Percentiles rank a stretch among this genome's conserved stretches.
These are phyloP conservation scores for Melanostoma mellinum DNA, from an alignment of 2,888 invertebrate species.

Conservation along the genomic window DNA sequence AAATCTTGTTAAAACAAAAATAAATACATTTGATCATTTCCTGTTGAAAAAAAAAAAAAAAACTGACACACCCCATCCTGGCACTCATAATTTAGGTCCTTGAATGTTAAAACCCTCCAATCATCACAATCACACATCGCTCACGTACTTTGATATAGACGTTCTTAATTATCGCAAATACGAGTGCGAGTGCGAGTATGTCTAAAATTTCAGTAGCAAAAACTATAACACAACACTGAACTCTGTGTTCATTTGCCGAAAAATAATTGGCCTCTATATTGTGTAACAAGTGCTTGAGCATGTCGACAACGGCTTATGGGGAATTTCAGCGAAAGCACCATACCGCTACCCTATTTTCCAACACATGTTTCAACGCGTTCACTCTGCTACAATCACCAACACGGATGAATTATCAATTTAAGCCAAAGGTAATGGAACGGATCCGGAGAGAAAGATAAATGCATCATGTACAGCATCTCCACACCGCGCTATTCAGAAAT, in stretches of 20 bases:
- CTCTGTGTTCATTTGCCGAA: not conserved
- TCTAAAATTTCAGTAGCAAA: not conserved
- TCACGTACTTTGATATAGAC: too few species aligned
- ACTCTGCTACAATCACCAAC: slow-evolving; percentile 25
- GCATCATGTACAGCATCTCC: slow-evolving; percentile 42
- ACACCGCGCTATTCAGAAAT: slow-evolving; percentile 14
- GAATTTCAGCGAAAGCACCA: slow-evolving; percentile 43
- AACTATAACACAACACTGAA: not conserved
- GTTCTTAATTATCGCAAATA: too few species aligned
- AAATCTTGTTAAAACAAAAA: too few species aligned
- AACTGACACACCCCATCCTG: too few species aligned
- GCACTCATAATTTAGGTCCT: too few species aligned
- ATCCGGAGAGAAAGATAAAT: slow-evolving; percentile 52
- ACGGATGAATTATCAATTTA: slow-evolving; percentile 62
- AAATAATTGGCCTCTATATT: slow-evolving; percentile 46
- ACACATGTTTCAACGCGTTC: slow-evolving; percentile 57
- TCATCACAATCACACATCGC: too few species aligned
- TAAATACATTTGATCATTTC: too few species aligned
- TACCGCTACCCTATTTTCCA: slow-evolving; percentile 20
- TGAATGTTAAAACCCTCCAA: too few species aligned
- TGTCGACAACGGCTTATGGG: slow-evolving; percentile 54
- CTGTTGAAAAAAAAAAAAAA: too few species aligned
- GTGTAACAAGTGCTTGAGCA: slow-evolving; percentile 57
- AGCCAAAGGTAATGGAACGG: slow-evolving; percentile 59
- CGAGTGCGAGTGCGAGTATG: too few species aligned